Evolutionary conservation across 2,797 vertebrate species (phyloP), one percentile per base, ranked within the genome.

Genomic region (Tragopan temminckii): DNA sequence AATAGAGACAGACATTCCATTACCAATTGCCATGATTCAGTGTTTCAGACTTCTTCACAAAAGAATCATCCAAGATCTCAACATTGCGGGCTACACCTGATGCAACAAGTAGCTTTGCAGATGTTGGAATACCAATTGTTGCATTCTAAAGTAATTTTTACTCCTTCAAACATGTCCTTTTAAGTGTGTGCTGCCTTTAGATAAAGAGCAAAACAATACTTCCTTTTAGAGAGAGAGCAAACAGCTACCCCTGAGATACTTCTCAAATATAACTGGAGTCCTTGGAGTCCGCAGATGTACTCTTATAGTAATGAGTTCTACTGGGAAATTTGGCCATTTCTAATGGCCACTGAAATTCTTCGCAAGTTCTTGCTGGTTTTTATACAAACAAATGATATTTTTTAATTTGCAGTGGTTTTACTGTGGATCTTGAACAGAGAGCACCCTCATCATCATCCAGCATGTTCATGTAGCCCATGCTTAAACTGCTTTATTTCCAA

Each of bases 361-460:
- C 91, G 19, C 36, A 76, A 75, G 29, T 10, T 67, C 57, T 36
- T 31, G 23, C 15, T 38, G 17, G 5, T 7, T 93, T 88, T 85
- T 55, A 52, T 38, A 23, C 31, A 70, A 31, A 36, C 24, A 91
- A 57, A 88, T 70, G 10, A 64, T 77, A 52, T 36, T 14, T 10
- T 93, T 91, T 89, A 90, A 77, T 89, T 93, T 85, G 29, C 11
- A 80, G 35, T 52, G 36, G 16, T 40, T 76, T 87, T 88, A 69
- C 7, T 48, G 29, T 55, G 18, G 21, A 53, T 92, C 46, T 83
- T 81, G 36, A 81, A 58, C 13, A 94, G 27, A 64, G 18, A 91
- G 79, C 0, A 0, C 11, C 58, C 36, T 16, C 15, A 48, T 24
- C 50, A 80, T 3, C 25, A 35, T 42, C 29, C 53, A 78, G 42